These are phyloP conservation scores for Gymnogyps californianus DNA, from an alignment of 2,113 vertebrate species.

Conservation along the genomic window DNA sequence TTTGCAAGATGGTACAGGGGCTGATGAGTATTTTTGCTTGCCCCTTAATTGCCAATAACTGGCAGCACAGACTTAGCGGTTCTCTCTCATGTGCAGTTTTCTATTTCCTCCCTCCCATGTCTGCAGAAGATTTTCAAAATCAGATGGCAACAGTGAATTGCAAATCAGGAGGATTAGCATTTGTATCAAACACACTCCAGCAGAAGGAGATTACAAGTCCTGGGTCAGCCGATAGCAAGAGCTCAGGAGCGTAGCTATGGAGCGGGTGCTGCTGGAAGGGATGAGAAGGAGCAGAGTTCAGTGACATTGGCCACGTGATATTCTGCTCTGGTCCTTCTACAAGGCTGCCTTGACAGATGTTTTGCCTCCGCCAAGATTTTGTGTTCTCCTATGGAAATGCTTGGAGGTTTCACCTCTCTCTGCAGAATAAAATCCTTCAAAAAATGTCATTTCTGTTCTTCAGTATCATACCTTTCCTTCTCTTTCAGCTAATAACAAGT, in stretches of 20 bases:
- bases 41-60: neutral
- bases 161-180: neutral
- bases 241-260: neutral
- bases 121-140: neutral
- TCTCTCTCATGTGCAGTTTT: neutral
- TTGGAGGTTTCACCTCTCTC: neutral
- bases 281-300: neutral
- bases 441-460: neutral
- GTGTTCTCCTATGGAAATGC: neutral
- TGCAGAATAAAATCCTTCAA: neutral
- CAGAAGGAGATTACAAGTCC: slow-evolving; percentile 7
- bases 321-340: neutral
- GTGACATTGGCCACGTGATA: neutral
- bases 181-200: neutral
- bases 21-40: neutral
- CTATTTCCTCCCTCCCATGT: neutral
- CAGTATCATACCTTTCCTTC: neutral
- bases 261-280: neutral
- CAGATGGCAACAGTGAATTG: neutral
- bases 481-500: neutral
- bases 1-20: neutral
- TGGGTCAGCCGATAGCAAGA: neutral
- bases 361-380: neutral
- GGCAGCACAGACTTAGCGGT: neutral
- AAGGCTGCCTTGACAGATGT: neutral